Conservation (phyloP, 2,113 vertebrate genomes). For the Turdus rufiventris region DNA sequence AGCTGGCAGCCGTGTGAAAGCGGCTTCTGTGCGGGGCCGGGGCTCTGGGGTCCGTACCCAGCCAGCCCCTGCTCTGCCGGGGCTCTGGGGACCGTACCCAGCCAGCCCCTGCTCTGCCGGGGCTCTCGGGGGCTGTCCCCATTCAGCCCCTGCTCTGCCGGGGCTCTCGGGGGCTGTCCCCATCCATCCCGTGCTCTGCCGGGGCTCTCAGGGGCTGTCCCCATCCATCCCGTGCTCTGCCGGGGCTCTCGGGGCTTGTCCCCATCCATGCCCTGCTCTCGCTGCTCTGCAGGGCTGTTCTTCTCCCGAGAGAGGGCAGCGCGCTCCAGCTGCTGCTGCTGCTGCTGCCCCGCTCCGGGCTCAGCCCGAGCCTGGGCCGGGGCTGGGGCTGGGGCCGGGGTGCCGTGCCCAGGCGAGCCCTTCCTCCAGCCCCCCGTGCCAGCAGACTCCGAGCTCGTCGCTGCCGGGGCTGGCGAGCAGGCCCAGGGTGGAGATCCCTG, state of each 20-base stretch:
- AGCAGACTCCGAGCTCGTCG: neutral
- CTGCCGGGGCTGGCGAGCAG: neutral
- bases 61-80: neutral
- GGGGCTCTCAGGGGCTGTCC: neutral
- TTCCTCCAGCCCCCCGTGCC: neutral
- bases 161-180: neutral
- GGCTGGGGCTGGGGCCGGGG: neutral
- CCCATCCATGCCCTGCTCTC: neutral
- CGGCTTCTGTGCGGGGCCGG: neutral
- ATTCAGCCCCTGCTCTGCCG: neutral
- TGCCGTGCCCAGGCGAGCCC: neutral
- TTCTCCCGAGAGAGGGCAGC: constrained; percentile 43
- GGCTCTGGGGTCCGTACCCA: neutral
- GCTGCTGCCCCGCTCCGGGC: neutral
- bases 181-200: neutral
- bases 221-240: no score
- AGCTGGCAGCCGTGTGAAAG: neutral
- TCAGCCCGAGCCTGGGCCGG: neutral
- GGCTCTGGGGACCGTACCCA: neutral
- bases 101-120: neutral
- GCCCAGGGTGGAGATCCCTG: neutral
- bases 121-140: neutral
- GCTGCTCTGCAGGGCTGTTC: neutral
- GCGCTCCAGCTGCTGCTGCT: neutral
- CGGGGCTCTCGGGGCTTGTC: neutral